Conservation (phyloP, 2,113 vertebrate species). For the Isurus oxyrinchus region DNA sequence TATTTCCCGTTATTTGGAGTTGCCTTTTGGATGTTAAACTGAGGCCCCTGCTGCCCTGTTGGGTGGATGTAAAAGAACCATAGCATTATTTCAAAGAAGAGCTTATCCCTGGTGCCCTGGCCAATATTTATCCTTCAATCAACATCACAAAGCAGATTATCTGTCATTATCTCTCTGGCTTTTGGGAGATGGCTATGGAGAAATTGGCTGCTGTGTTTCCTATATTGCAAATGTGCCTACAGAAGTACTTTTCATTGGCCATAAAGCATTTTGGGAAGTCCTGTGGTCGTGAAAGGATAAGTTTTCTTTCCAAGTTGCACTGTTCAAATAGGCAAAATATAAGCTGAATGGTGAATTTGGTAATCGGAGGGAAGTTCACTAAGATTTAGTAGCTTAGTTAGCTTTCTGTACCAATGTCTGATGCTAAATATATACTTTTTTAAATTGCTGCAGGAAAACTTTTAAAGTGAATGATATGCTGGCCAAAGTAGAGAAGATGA, state of each 20-base stretch:
- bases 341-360: neutral
- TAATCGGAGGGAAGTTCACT: neutral
- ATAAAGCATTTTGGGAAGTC: neutral
- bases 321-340: neutral
- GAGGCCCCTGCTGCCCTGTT: no score
- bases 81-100: neutral
- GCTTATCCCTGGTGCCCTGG: neutral
- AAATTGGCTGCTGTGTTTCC: neutral
- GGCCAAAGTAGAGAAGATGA: slow-evolving; percentile 90
- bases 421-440: neutral
- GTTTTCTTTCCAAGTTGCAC: neutral
- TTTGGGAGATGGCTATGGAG: neutral
- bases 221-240: neutral
- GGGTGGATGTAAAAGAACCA: neutral
- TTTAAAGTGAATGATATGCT: slow-evolving; percentile 97
- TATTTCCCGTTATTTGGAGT: neutral
- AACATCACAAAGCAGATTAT: neutral
- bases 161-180: neutral
- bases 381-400: neutral
- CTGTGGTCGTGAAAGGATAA: neutral
- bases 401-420: neutral
- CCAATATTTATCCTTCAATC: neutral
- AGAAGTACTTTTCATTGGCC: neutral
- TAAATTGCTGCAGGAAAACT: slow-evolving; percentile 67
- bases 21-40: neutral